Evolutionary conservation across 2,888 invertebrate species (phyloP), one percentile per base, ranked within the genome.

Genomic region (Tanypteryx hageni): DNA sequence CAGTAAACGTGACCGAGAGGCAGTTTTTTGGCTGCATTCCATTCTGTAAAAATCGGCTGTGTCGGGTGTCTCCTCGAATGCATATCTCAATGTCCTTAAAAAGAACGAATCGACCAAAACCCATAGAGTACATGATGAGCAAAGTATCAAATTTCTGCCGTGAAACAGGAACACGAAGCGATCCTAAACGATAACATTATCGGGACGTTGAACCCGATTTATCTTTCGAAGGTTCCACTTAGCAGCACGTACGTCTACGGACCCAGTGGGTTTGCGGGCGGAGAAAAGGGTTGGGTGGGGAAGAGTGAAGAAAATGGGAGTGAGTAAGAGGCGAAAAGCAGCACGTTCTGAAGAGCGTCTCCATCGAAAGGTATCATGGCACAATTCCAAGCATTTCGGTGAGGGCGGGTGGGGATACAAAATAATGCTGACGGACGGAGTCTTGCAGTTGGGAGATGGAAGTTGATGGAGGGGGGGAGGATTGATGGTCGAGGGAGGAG

Each of bases 341-440:
- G 44, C 44, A 44, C 44, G 44, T 44, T 44, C 5, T 5, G 9
- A 68, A 68, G 68, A n/a, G 22, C 11, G n/a, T 18, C n/a, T 22
- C 27, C 27, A 27, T 76, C 76, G 76, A 27, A 76, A 76, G 76
- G 76, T 76, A 76, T 76, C 27, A 22, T 76, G 76, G 76, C 76
- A 76, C 76, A 22, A 27, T 27, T 27, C 27, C 76, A 76, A 76
- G 76, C 0, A 76, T 76, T 68, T 22, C 22, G 22, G 76, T 22
- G 76, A 44, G 44, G 44, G 44, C 44, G 5, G 44, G 5, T 44
- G 44, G 44, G 44, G 44, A 76, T 76, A 76, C 22, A 76, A 27
- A 76, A 76, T 22, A 76, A 76, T 27, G 76, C 76, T 76, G 76
- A 76, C 76, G 76, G 76, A 27, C 76, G 11, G 27, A 13, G 13